phyloP scores from a whole-genome alignment of 2,797 vertebrate species.

The Telmatherina bonti region DNA sequence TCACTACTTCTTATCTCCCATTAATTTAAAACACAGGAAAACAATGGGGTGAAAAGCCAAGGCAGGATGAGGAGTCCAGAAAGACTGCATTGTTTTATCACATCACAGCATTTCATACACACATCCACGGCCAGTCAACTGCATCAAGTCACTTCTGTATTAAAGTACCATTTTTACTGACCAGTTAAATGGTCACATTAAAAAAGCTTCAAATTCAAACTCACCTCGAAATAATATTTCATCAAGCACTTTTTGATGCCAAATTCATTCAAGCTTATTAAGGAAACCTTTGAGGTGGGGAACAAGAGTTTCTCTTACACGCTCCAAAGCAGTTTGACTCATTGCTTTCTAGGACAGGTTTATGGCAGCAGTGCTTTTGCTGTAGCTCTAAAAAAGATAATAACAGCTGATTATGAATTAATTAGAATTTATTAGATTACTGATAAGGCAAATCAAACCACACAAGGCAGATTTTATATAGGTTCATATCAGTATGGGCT shows the following conservation, averaged over 20 bases:
- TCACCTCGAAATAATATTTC: conserved; percentile 13
- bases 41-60: neutral
- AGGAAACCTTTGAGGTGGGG: conserved; percentile 21
- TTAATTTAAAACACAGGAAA: neutral
- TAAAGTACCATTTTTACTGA: conserved; percentile 19
- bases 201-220: conserved; percentile 34
- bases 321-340: conserved; percentile 6
- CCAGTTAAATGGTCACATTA: conserved; percentile 21
- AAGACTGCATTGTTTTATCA: neutral
- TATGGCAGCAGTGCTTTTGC: conserved; percentile 10
- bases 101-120: neutral
- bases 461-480: conserved; percentile 26
- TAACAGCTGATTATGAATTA: conserved; percentile 12
- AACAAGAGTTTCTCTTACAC: conserved; percentile 8
- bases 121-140: conserved; percentile 3
- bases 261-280: conserved; percentile 8
- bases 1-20: neutral
- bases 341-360: conserved; percentile 23
- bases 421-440: conserved; percentile 42
- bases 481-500: neutral
- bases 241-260: conserved; percentile 37
- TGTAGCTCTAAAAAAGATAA: conserved; percentile 28
- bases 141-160: neutral
- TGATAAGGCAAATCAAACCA: conserved; percentile 8
- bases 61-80: neutral